These are phyloP conservation scores for Agonum fuliginosum DNA, from an alignment of 2,888 invertebrate genomes.

Conservation along the genomic window DNA sequence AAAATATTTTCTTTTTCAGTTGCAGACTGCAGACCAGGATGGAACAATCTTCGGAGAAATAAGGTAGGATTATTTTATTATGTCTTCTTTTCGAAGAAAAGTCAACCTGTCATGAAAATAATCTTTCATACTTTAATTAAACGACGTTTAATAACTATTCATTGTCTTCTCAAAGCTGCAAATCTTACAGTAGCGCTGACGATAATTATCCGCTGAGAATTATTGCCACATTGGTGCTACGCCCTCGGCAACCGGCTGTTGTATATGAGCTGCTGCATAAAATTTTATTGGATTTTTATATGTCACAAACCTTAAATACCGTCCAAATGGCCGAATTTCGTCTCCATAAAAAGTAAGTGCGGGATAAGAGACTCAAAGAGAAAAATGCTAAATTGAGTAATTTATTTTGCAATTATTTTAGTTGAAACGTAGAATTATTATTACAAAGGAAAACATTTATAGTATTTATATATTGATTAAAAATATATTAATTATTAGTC, in stretches of 20 bases:
- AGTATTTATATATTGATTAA: too few species aligned
- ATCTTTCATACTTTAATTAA: too few species aligned
- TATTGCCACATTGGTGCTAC: slow-evolving; percentile 5
- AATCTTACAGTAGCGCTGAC: slow-evolving; percentile 18
- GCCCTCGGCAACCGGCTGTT: slow-evolving; percentile 48
- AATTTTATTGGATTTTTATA: slow-evolving; percentile 55
- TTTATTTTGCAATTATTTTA: too few species aligned
- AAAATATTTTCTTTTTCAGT: neutral
- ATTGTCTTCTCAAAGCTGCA: neutral
- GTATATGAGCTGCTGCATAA: slow-evolving; percentile 55
- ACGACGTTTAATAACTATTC: slow-evolving; percentile 37
- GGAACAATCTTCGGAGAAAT: too few species aligned
- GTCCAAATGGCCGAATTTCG: slow-evolving; percentile 42
- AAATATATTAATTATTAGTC: too few species aligned
- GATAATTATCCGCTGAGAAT: slow-evolving; percentile 53
- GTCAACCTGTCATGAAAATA: neutral
- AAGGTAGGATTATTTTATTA: neutral
- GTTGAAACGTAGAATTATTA: too few species aligned
- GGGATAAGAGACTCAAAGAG: neutral
- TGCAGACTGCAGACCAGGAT: neutral
- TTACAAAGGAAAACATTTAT: neutral
- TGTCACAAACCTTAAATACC: slow-evolving; percentile 40
- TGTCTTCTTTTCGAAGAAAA: neutral
- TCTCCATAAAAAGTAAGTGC: slow-evolving; percentile 19
- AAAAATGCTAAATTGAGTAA: neutral